Percentiles rank a stretch among this genome's conserved stretches.
phyloP scores from a whole-genome alignment of 1,140 invertebrate species.

The Drosophila serrata region DNA sequence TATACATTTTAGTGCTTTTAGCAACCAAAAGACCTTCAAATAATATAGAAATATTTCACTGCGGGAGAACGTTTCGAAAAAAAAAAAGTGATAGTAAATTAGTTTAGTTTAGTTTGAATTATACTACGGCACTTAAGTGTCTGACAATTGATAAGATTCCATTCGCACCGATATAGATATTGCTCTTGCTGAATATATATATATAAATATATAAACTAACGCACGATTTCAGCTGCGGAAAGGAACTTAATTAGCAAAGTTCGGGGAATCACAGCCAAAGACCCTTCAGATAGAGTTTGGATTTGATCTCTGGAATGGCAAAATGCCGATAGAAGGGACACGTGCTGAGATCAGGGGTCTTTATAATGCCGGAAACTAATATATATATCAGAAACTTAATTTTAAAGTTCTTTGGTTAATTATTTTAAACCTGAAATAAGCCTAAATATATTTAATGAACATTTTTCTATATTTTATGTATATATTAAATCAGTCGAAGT shows the following conservation, averaged over 20 bases:
- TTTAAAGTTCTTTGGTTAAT: neutral
- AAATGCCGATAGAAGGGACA: conserved; percentile 1
- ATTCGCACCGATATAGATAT: conserved; percentile 38
- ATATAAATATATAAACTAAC: conserved; percentile 12
- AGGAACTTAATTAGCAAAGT: conserved; percentile 31
- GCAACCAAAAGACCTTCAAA: conserved; percentile 54
- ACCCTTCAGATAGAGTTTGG: neutral
- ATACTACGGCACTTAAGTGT: conserved; percentile 65
- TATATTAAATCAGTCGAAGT: too few species aligned
- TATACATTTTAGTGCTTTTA: conserved; percentile 17
- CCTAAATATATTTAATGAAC: too few species aligned
- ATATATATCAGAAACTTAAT: neutral
- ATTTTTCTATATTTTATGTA: too few species aligned
- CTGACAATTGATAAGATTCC: conserved; percentile 72
- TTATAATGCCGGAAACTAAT: neutral
- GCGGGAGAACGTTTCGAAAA: conserved; percentile 15
- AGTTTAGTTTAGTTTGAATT: conserved; percentile 64
- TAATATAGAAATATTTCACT: conserved; percentile 29
- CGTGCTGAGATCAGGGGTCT: neutral
- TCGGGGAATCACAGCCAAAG: conserved; percentile 10
- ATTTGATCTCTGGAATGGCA: neutral
- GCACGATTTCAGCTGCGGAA: conserved; percentile 6
- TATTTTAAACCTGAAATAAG: neutral
- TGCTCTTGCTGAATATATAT: conserved; percentile 9
- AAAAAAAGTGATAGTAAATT: conserved; percentile 67